A percentile compares a stretch with the other conserved stretches of the same genome.
Conservation (phyloP, 2,888 invertebrate species). For the Papilio demoleus region DNA sequence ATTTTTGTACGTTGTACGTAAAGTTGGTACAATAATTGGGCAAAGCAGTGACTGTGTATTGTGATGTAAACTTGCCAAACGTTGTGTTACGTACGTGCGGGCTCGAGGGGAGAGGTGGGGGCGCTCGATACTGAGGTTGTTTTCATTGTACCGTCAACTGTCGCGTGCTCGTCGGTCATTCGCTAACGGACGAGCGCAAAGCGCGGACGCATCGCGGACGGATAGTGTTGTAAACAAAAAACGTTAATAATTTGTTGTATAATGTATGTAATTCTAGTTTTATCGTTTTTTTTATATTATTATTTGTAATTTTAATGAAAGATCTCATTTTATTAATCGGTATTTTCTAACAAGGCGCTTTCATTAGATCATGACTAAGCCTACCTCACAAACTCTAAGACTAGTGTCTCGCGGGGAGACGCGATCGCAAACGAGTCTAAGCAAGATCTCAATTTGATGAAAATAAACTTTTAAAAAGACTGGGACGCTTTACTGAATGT, state of each 20-base stretch:
- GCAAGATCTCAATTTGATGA: slow-evolving; percentile 84
- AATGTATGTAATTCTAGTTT: slow-evolving; percentile 81
- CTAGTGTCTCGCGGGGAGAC: slow-evolving; percentile 61
- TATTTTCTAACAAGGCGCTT: slow-evolving; percentile 84
- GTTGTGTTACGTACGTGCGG: slow-evolving; percentile 44
- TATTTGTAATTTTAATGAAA: slow-evolving; percentile 83
- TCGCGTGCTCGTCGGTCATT: slow-evolving; percentile 68
- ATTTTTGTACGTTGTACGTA: slow-evolving; percentile 11
- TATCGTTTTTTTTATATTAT: slow-evolving; percentile 81
- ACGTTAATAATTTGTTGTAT: slow-evolving; percentile 80
- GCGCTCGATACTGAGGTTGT: slow-evolving; percentile 53
- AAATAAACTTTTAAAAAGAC: slow-evolving; percentile 83
- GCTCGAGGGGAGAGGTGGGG: slow-evolving; percentile 45
- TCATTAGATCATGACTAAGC: slow-evolving; percentile 84
- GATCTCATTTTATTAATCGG: slow-evolving; percentile 84
- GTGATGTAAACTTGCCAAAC: slow-evolving; percentile 46
- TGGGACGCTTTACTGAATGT: slow-evolving; percentile 84
- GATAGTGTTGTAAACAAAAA: slow-evolving; percentile 74
- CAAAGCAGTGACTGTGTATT: slow-evolving; percentile 40
- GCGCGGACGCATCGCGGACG: slow-evolving; percentile 62
- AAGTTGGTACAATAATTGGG: slow-evolving; percentile 33
- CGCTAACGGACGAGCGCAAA: slow-evolving; percentile 64
- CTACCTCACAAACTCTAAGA: slow-evolving; percentile 82
- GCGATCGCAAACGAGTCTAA: slow-evolving; percentile 78
- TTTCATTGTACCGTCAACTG: slow-evolving; percentile 78